Evolutionary conservation across 2,888 invertebrate species (phyloP).

Genomic region (Ophonus ardosiacus): DNA sequence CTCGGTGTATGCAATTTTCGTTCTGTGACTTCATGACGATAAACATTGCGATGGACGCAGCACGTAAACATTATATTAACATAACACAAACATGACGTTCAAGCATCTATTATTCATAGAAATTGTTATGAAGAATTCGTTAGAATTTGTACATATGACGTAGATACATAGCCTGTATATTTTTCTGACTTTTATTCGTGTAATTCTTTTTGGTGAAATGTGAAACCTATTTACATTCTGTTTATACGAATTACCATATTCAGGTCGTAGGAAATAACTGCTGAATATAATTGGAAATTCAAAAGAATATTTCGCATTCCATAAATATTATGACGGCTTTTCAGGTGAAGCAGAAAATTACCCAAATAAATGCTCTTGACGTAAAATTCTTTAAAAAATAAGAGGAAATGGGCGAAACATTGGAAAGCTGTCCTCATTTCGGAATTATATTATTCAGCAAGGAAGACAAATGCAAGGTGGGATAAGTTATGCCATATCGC

Average conservation of each 20-base stretch:
- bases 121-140: slow-evolving; percentile 19
- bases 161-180: too few species aligned
- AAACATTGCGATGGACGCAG: background rate
- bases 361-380: background rate
- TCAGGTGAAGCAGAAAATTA: background rate
- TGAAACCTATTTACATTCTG: background rate
- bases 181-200: too few species aligned
- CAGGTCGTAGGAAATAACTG: background rate
- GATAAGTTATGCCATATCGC: too few species aligned
- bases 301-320: background rate
- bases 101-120: slow-evolving; percentile 29
- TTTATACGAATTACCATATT: background rate
- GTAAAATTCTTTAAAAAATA: background rate
- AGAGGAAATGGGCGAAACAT: too few species aligned
- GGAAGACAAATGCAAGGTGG: too few species aligned
- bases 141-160: slow-evolving; percentile 9
- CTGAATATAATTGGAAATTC: background rate
- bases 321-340: background rate
- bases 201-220: background rate
- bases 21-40: slow-evolving; percentile 2
- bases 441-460: too few species aligned
- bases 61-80: slow-evolving; percentile 40
- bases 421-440: too few species aligned
- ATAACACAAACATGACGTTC: slow-evolving; percentile 37
- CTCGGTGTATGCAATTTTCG: slow-evolving; percentile 22